A percentile compares a stretch with the other conserved stretches of the same genome.
Evolutionary conservation across 2,888 invertebrate genomes (phyloP).

Genomic region (Pocota personata): DNA sequence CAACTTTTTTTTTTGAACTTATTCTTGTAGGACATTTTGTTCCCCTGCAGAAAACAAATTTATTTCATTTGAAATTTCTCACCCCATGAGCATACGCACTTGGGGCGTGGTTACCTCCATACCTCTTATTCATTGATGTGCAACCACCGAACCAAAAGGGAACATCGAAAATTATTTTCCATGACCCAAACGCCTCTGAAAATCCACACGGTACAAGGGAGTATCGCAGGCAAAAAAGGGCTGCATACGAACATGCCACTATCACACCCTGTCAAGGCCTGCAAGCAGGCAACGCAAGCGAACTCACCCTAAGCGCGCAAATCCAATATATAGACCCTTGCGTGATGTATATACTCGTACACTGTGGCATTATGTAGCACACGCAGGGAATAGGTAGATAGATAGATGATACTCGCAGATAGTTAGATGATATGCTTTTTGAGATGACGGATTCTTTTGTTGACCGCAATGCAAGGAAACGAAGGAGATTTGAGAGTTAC

Average conservation of each 20-base stretch:
- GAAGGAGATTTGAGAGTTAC: constrained; percentile 38
- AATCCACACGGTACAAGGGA: constrained; percentile 74
- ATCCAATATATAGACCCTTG: constrained; percentile 51
- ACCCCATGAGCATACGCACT: constrained; percentile 47
- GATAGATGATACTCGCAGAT: constrained; percentile 57
- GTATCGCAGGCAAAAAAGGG: constrained; percentile 72
- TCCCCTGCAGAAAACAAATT: not conserved
- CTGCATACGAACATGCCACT: constrained; percentile 67
- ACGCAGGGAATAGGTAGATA: constrained; percentile 55
- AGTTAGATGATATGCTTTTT: constrained; percentile 63
- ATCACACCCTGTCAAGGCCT: constrained; percentile 71
- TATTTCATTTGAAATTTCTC: constrained; percentile 46
- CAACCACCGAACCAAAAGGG: constrained; percentile 64
- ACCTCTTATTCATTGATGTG: constrained; percentile 63
- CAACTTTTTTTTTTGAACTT: constrained; percentile 11
- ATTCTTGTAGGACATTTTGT: not conserved
- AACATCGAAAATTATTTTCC: constrained; percentile 72
- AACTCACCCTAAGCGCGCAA: constrained; percentile 53
- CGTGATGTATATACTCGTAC: constrained; percentile 28
- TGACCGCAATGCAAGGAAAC: constrained; percentile 59
- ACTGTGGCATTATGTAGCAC: constrained; percentile 40
- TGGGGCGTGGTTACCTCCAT: constrained; percentile 70
- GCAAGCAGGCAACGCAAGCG: constrained; percentile 44
- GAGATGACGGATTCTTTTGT: constrained; percentile 71
- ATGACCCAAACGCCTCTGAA: constrained; percentile 74